Percentiles rank a stretch among this genome's conserved stretches.
Conservation (phyloP, 2,888 invertebrate genomes). For the Morinoia aosen region DNA sequence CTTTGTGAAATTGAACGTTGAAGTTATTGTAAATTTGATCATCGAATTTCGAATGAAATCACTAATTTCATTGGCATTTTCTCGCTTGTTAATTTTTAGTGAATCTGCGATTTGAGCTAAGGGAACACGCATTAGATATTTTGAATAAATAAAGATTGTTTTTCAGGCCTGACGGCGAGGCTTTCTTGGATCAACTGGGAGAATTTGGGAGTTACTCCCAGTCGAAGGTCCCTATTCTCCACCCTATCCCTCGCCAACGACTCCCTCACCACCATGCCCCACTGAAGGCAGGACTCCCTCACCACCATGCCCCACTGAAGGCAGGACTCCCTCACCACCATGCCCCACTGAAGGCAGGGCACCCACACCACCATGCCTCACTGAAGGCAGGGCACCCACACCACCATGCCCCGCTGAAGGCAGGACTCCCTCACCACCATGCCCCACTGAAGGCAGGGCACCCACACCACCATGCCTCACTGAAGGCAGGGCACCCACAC, state of each 20-base stretch:
- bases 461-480: no score
- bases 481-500: no score
- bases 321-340: conserved; percentile 75
- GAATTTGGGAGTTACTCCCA: conserved; percentile 94
- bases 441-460: no score
- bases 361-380: conserved; percentile 42
- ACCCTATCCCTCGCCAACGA: conserved; percentile 85
- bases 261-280: conserved; percentile 66
- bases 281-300: conserved; percentile 42
- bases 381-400: background rate
- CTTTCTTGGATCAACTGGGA: conserved; percentile 99
- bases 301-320: conserved; percentile 70
- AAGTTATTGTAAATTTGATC: no score
- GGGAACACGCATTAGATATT: background rate
- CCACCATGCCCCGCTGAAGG: conserved; percentile 37
- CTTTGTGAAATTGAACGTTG: no score
- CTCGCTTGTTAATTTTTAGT: no score
- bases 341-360: conserved; percentile 69
- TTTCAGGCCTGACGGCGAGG: conserved; percentile 92
- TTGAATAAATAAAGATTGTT: background rate
- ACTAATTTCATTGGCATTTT: no score
- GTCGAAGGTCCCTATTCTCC: conserved; percentile 85
- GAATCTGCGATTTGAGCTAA: no score
- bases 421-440: no score
- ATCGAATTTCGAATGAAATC: no score